Base-by-base conservation (phyloP, 2,888 invertebrate genomes). In the Lithophane socia region DNA sequence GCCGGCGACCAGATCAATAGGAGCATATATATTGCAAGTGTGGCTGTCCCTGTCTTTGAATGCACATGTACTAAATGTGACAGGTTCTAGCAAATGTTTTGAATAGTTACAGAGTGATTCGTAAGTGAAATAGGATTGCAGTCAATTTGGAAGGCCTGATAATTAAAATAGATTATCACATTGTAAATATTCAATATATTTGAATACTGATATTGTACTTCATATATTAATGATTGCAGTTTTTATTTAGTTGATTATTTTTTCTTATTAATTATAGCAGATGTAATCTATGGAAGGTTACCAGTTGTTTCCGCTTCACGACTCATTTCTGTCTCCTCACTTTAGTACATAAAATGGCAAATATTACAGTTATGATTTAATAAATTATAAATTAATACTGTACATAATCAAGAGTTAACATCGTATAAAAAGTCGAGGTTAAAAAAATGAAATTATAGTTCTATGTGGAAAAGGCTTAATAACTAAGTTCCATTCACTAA, bases 21-120 rank as follows among this genome's bases (percentile, higher is more conserved):
- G 87, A 88, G 88, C 70, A 77, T 87, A 87, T 87, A 86, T 87
- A 85, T 88, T 85, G 63, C 78, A 72, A 81, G 87, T 88, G 88
- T 86, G 79, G 65, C n/a, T 81, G 75, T 78, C 69, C 69, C 52
- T 87, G 77, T 81, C 70, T 75, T 68, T 72, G 70, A 61, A 75
- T 75, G 70, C 65, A 77, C 70, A 84, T 82, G 75, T 65, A 84
- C 49, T 70, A 60, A 69, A 69, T 77, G 63, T 79, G 77, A 73
- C 75, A 75, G 52, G 58, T 76, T 66, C 18, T 49, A 75, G 61
- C 16, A 75, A 80, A 82, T 79, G 71, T 79, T 74, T 80, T 80
- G 66, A 87, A 86, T 82, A 82, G 66, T 84, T 87, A 82, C 75
- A 79, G 79, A 73, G 71, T 84, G 75, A 73, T 66, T 56, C 24